phyloP scores from a whole-genome alignment of 2,113 vertebrate species.

The pig (Sus scrofa) region DNA sequence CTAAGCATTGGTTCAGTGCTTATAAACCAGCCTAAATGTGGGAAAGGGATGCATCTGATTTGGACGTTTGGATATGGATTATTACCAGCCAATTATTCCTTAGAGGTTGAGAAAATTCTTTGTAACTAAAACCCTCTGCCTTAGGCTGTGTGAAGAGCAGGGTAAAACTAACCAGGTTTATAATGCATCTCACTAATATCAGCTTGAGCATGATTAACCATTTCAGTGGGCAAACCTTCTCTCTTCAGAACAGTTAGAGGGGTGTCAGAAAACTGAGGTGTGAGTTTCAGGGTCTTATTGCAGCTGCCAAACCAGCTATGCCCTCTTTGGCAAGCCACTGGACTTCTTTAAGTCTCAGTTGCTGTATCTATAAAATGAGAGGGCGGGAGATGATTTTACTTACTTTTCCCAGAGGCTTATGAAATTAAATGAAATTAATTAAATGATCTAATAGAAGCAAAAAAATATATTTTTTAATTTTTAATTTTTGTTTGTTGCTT shows the following conservation, averaged over 20 bases:
- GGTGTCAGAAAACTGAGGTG: background rate
- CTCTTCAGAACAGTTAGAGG: background rate
- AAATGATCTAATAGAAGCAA: background rate
- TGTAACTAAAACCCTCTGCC: background rate
- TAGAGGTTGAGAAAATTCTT: slow-evolving; percentile 23
- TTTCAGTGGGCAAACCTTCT: background rate
- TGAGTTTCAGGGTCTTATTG: background rate
- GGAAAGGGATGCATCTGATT: background rate
- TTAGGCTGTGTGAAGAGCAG: background rate
- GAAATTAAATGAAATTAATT: background rate
- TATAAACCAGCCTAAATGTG: background rate
- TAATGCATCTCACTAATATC: background rate
- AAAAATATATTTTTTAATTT: too few relatives aligned
- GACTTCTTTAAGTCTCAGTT: background rate
- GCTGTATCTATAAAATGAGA: background rate
- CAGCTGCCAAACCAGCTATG: too few relatives aligned
- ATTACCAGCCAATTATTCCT: background rate
- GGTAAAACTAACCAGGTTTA: background rate
- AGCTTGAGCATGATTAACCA: background rate
- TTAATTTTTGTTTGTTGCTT: too few relatives aligned
- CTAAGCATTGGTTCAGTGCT: background rate
- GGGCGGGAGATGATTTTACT: background rate
- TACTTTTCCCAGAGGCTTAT: background rate
- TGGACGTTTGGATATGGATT: background rate
- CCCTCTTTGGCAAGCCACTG: background rate